Conservation (phyloP, 2,113 vertebrate species). For the Macaca mulatta region DNA sequence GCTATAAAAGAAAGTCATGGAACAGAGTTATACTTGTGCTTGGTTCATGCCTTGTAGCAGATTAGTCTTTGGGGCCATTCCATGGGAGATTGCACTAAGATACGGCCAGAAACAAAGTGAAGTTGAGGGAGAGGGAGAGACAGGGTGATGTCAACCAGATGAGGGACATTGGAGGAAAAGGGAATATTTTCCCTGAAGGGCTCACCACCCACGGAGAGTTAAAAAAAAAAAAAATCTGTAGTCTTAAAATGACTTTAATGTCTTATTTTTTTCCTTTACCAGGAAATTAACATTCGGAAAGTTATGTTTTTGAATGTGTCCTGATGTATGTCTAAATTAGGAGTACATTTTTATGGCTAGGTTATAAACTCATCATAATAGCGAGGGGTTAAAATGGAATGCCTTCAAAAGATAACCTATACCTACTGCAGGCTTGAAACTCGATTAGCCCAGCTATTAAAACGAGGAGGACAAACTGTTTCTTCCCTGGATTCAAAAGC, state of each 20-base stretch:
- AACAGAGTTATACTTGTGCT: background rate
- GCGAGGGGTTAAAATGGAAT: conserved; percentile 61
- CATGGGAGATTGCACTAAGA: background rate
- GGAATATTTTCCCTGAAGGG: background rate
- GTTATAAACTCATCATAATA: conserved; percentile 69
- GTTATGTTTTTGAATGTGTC: conserved; percentile 48
- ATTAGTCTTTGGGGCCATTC: background rate
- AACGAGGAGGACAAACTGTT: conserved; percentile 73
- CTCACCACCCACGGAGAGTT: background rate
- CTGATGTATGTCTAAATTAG: conserved; percentile 60
- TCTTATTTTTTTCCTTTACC: conserved; percentile 44
- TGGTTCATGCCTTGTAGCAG: background rate
- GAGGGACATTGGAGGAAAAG: background rate
- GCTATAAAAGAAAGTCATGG: background rate
- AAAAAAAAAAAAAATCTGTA: background rate
- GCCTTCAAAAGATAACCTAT: conserved; percentile 69
- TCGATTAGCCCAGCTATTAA: conserved; percentile 79
- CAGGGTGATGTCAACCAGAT: background rate
- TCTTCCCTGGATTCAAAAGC: conserved; percentile 75
- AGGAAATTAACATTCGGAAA: conserved; percentile 66
- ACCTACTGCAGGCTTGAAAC: conserved; percentile 72
- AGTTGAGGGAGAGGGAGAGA: background rate
- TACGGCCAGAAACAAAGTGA: background rate
- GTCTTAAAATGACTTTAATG: conserved; percentile 34
- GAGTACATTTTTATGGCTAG: conserved; percentile 72